These are phyloP conservation scores for Fundulus diaphanus DNA, from an alignment of 2,797 vertebrate genomes.

Conservation along the genomic window DNA sequence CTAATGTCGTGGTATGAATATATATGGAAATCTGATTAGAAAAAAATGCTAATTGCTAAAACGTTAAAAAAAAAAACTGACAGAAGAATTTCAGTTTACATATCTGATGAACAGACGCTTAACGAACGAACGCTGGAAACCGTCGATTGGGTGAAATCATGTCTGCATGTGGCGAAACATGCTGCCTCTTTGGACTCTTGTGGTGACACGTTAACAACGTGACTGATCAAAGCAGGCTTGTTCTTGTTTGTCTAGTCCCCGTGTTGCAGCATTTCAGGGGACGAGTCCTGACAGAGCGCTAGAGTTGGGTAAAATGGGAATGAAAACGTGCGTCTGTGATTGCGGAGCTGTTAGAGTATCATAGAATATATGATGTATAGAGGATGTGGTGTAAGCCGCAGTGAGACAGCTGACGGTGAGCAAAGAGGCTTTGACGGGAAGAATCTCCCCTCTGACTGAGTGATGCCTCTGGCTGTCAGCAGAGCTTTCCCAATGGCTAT, in stretches of 20 bases:
- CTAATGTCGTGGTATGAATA: neutral
- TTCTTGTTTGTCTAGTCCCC: constrained; percentile 47
- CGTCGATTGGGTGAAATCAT: neutral
- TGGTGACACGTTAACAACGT: neutral
- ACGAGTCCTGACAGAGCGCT: constrained; percentile 21
- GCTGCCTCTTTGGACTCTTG: constrained; percentile 17
- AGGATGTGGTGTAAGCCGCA: neutral
- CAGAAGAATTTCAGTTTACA: constrained; percentile 3
- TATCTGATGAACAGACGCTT: neutral
- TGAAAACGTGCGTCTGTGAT: neutral
- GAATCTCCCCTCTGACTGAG: constrained; percentile 9
- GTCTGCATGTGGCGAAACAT: constrained; percentile 14
- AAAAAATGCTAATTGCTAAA: too few species aligned
- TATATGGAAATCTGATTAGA: neutral
- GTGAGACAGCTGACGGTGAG: constrained; percentile 22
- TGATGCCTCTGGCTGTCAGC: neutral
- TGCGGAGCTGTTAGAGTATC: neutral
- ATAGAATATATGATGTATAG: neutral
- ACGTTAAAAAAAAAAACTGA: neutral
- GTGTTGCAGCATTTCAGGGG: constrained; percentile 29
- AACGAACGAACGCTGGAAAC: neutral
- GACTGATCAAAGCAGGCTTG: constrained; percentile 35
- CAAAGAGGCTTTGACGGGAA: constrained; percentile 16
- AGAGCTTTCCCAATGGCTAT: constrained; percentile 6
- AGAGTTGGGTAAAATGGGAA: constrained; percentile 5